Percentiles rank a stretch among this genome's conserved stretches.
These are phyloP conservation scores for Sinocyclocheilus maitianheensis DNA, from an alignment of 2,113 vertebrate genomes.

Conservation along the genomic window DNA sequence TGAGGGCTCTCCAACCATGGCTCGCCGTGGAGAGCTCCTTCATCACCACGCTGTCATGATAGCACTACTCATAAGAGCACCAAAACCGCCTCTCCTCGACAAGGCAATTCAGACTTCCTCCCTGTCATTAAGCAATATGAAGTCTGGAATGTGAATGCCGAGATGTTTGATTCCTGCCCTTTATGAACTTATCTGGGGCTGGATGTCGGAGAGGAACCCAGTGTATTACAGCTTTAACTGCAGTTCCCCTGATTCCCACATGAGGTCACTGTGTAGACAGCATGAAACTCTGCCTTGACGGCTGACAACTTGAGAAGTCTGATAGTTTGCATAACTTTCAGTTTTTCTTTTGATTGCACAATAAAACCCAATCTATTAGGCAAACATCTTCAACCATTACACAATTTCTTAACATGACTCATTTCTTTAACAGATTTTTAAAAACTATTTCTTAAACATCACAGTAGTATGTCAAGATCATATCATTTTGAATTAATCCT, in stretches of 20 bases:
- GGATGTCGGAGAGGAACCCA: not conserved
- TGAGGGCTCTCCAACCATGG: conserved; percentile 27
- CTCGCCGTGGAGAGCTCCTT: conserved; percentile 47
- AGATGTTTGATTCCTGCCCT: conserved; percentile 44
- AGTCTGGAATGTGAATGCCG: conserved; percentile 41
- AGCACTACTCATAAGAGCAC: conserved; percentile 43
- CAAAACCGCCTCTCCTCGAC: conserved; percentile 16
- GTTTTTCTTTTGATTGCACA: not conserved
- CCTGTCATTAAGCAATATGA: conserved; percentile 57
- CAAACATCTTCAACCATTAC: not conserved
- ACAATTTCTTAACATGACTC: not conserved
- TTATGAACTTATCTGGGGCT: conserved; percentile 45
- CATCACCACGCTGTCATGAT: conserved; percentile 43
- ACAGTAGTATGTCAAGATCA: not conserved
- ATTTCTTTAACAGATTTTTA: not conserved
- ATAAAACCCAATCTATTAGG: not conserved
- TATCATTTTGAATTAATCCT: not conserved
- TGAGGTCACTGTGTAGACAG: conserved; percentile 39
- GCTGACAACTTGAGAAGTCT: not conserved
- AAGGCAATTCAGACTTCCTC: conserved; percentile 44
- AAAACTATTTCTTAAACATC: not conserved
- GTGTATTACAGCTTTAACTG: conserved; percentile 11
- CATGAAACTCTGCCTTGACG: not conserved
- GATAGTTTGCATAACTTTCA: not conserved
- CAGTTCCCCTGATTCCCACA: conserved; percentile 41